phyloP scores from a whole-genome alignment of 2,113 vertebrate genomes.

The Eulemur rufifrons region DNA sequence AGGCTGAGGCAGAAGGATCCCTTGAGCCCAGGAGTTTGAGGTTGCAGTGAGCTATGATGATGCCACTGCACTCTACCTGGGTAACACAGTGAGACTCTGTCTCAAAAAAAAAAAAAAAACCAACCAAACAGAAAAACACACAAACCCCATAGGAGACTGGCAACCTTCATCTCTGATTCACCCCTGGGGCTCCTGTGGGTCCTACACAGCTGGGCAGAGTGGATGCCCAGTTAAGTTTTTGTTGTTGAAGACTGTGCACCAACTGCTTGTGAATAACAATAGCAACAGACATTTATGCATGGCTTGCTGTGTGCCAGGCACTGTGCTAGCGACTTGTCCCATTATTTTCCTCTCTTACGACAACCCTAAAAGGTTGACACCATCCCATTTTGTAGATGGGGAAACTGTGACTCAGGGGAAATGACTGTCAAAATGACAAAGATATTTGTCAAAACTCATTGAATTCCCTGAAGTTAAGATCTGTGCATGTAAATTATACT shows the following conservation, averaged over 20 bases:
- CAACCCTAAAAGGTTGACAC: background rate
- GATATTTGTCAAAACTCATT: background rate
- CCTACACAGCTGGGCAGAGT: background rate
- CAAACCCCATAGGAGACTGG: background rate
- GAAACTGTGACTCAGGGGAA: background rate
- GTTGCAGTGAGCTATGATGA: too few species aligned
- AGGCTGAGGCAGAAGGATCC: too few species aligned
- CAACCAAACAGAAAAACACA: too few species aligned
- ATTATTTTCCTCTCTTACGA: background rate
- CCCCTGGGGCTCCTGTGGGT: background rate
- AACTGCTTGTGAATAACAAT: background rate
- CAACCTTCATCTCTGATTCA: background rate
- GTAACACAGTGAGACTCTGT: too few species aligned
- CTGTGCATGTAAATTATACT: background rate
- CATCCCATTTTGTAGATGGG: background rate
- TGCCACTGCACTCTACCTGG: too few species aligned
- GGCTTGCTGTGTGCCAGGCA: background rate
- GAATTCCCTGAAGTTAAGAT: background rate
- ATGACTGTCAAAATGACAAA: background rate
- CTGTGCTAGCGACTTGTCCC: background rate
- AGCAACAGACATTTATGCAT: background rate
- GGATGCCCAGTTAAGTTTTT: background rate
- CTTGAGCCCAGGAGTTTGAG: too few species aligned
- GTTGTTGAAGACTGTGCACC: background rate
- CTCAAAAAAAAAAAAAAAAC: too few species aligned